A percentile compares a stretch with the other conserved stretches of the same genome.
Evolutionary conservation across 2,888 invertebrate genomes (phyloP).

Genomic region (Biston stratarius): DNA sequence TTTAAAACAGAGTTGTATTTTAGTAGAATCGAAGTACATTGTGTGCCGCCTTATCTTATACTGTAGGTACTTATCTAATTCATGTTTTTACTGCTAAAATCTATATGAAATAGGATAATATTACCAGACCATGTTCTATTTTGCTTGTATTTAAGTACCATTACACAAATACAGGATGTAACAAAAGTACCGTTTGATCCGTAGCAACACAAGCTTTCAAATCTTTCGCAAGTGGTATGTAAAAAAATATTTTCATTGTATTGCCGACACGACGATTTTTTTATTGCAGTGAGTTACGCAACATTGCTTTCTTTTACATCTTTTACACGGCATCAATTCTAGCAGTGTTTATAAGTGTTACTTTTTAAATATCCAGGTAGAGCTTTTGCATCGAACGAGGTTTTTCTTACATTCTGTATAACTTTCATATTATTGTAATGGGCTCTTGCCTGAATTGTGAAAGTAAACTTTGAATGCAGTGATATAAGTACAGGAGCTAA

Average conservation of each 20-base stretch:
- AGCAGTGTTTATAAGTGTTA: neutral
- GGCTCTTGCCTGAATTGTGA: conserved; percentile 4
- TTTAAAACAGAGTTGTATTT: conserved; percentile 37
- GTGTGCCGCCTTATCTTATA: conserved; percentile 43
- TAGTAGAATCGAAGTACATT: conserved; percentile 44
- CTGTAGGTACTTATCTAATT: conserved; percentile 26
- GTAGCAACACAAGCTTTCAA: neutral
- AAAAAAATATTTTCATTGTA: no score
- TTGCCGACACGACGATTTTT: no score
- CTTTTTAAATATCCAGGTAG: neutral
- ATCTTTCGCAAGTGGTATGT: no score
- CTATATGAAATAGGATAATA: conserved; percentile 6
- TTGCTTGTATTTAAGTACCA: neutral
- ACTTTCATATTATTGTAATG: conserved; percentile 2
- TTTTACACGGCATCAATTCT: neutral
- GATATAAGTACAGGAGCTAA: neutral
- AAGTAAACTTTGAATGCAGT: conserved; percentile 10
- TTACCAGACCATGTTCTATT: conserved; percentile 2
- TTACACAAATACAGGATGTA: neutral
- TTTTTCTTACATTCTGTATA: conserved; percentile 1
- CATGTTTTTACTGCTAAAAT: conserved; percentile 29
- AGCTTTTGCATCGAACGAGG: neutral
- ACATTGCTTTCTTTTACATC: no score
- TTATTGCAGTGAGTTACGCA: no score
- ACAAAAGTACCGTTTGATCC: neutral